Evolutionary conservation across 2,888 invertebrate genomes (phyloP), one percentile per base, ranked within the genome.

Genomic region (Graphium colonna): DNA sequence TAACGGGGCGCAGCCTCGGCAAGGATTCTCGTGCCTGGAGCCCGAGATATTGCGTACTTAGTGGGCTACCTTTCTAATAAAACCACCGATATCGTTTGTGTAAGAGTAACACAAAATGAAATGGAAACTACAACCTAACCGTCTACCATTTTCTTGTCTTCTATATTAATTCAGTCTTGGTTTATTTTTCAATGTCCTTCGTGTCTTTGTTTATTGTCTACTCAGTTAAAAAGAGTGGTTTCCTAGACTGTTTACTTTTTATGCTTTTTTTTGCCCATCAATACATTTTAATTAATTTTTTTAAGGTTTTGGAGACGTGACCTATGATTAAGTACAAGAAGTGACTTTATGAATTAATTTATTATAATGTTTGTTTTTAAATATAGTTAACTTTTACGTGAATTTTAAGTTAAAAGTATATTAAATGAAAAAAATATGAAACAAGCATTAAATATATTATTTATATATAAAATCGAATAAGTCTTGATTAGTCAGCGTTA

Each of bases 1-100:
- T 88, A 87, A 88, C 82, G 78, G 75, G 68, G 68, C 75, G 74
- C 68, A 69, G 76, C 71, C 68, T 76, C 71, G 64, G 67, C 73
- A 70, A 75, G 75, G 78, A 80, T 79, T 82, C 84, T 77, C 75
- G 71, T 68, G 69, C 75, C 75, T 72, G 71, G 75, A 68, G 36
- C n/a, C 75, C 75, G 73, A 79, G 85, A 87, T 89, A 89, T 89
- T 89, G 87, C 87, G 81, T 81, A 83, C 85, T 86, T 83, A 82
- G 84, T 79, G 75, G 79, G 79, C 80, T 82, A 75, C 77, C 77
- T 75, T 83, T 68, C 83, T 88, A 87, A 88, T 88, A 88, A 86
- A 78, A 83, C 75, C 75, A 69, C 77, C 79, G 78, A 82, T 85
- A 82, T 77, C 78, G 77, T 82, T 82, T 81, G 76, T 82, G 76